These are phyloP conservation scores for Cremastinae sp. DNA, from an alignment of 2,888 invertebrate species.

Conservation along the genomic window DNA sequence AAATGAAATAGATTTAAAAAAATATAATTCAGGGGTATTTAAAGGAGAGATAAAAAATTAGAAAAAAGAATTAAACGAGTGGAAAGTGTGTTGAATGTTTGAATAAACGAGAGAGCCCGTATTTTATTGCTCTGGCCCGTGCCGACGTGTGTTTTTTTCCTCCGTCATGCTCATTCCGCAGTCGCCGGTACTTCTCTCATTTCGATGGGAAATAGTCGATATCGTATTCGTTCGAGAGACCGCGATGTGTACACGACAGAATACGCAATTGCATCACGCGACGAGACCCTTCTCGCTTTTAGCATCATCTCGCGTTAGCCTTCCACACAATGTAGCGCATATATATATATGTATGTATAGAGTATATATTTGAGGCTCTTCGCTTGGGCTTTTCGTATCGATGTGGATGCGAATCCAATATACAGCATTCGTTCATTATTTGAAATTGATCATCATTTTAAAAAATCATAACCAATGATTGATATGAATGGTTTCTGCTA, in stretches of 20 bases:
- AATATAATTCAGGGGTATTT: not conserved
- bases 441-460: no score
- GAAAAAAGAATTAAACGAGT: not conserved
- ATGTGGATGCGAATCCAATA: no score
- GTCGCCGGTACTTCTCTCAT: constrained; percentile 35
- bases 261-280: constrained; percentile 55
- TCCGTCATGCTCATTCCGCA: constrained; percentile 36
- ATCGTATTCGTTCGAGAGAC: constrained; percentile 53
- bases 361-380: no score
- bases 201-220: constrained; percentile 49
- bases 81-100: not conserved
- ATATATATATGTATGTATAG: no score
- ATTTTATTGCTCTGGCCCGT: not conserved
- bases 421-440: no score
- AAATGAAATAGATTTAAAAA: no score
- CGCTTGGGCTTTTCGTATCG: no score
- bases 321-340: constrained; percentile 22
- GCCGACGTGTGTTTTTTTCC: constrained; percentile 37
- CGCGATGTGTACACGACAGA: constrained; percentile 44
- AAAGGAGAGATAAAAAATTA: not conserved
- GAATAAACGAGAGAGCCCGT: constrained; percentile 14
- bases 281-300: constrained; percentile 44
- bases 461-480: no score
- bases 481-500: no score
- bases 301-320: constrained; percentile 34